Evolutionary conservation across 2,888 invertebrate species (phyloP), one percentile per base, ranked within the genome.

Genomic region (Meteorus cinctellus): DNA sequence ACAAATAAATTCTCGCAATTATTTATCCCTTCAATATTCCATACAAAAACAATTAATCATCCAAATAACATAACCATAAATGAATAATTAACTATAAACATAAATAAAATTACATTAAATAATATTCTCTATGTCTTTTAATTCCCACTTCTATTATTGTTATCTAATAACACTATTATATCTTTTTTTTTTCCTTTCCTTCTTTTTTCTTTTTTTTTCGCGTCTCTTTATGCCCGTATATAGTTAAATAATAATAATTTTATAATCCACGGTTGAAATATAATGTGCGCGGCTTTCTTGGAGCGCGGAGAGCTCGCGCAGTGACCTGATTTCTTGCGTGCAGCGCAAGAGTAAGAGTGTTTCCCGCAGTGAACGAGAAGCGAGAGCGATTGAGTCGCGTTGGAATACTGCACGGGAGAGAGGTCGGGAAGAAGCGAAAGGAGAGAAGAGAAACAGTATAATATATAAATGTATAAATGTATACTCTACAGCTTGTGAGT

Each of bases 301-400:
- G 85, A 85, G 88, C 87, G 86, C 88, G 86, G 86, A 88, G 89
- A 89, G 89, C 89, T 34, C 34, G 87, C 87, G 85, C 88, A 86
- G 86, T 89, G 89, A 89, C 89, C 89, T 89, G 88, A 89, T 89
- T 89, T 87, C 86, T 85, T 86, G 86, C 84, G 81, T 84, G 85
- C 85, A 84, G 81, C 85, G 85, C 85, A 84, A 85, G 84, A 84
- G 87, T 88, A 86, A 87, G 88, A 88, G 87, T 86, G 87, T 87
- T 87, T 88, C 84, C 82, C 78, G 75, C 55, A 19, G 55, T 55
- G 55, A 55, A 55, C 55, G 19, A 55, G 55, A 55, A 55, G 48
- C 51, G 79, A 75, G 72, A 65, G 83, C 75, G 81, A 81, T 83
- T 82, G 78, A 65, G 82, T 77, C n/a, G 19, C 27, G 10, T 19